phyloP scores from a whole-genome alignment of 2,797 vertebrate species.

The Luscinia luscinia region DNA sequence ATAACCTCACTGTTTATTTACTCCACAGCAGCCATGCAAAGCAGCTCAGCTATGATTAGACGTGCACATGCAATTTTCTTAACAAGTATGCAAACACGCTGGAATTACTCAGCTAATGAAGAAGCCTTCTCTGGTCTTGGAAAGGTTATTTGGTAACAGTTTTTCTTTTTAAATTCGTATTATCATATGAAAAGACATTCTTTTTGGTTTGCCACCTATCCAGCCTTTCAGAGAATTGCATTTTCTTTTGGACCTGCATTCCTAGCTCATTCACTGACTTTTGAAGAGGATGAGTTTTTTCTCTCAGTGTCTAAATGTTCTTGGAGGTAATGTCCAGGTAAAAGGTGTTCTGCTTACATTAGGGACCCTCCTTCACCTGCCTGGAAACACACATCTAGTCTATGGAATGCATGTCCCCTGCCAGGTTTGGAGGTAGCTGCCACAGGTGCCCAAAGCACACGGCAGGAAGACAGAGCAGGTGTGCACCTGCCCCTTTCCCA shows the following conservation, averaged over 20 bases:
- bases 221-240: not conserved
- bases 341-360: not conserved
- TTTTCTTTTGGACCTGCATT: not conserved
- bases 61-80: not conserved
- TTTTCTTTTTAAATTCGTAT: not conserved
- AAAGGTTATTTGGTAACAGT: not conserved
- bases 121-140: not conserved
- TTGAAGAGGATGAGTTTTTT: not conserved
- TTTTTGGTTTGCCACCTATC: not conserved
- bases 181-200: not conserved
- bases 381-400: not conserved
- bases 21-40: not conserved
- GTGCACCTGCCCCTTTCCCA: not conserved
- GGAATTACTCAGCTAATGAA: not conserved
- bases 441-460: not conserved
- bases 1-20: not conserved
- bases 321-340: not conserved
- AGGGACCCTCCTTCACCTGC: not conserved
- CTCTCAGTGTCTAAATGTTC: not conserved
- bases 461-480: not conserved
- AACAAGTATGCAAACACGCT: not conserved
- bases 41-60: not conserved
- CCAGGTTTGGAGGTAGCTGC: not conserved
- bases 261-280: not conserved
- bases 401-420: not conserved